phyloP scores from a whole-genome alignment of 2,113 vertebrate species.

The Aviceda subcristata region DNA sequence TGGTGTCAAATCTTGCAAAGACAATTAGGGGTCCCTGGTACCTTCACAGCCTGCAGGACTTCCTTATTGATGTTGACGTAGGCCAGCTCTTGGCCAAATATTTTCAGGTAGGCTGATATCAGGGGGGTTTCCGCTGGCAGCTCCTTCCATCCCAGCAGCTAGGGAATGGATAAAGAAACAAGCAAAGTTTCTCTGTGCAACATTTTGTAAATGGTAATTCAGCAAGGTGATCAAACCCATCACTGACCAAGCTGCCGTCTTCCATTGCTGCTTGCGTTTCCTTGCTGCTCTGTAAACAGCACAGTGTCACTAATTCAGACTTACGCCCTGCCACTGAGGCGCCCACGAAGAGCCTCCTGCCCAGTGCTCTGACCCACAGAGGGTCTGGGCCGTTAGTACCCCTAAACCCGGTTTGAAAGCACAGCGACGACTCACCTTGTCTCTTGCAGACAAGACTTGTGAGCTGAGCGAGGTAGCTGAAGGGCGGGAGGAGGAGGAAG shows the following conservation, averaged over 20 bases:
- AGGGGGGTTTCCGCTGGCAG: constrained; percentile 64
- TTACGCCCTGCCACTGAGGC: not conserved
- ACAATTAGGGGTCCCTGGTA: constrained; percentile 9
- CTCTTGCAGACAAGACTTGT: not conserved
- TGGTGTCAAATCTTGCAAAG: accelerated
- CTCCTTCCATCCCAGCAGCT: constrained; percentile 77
- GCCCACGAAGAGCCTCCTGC: not conserved
- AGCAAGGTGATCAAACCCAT: not conserved
- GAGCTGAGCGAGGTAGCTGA: not conserved
- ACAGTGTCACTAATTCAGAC: not conserved
- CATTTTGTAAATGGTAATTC: not conserved
- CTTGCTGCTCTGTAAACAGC: not conserved
- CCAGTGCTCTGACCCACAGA: not conserved
- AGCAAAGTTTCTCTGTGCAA: not conserved
- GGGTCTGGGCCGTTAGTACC: not conserved
- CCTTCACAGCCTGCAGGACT: constrained; percentile 67
- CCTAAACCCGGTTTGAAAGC: not conserved
- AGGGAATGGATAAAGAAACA: not conserved
- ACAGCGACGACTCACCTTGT: not conserved
- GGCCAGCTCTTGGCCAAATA: constrained; percentile 80
- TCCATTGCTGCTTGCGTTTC: not conserved
- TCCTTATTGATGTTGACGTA: constrained; percentile 75
- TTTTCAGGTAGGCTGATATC: constrained; percentile 73
- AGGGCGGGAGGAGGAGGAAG: not conserved
- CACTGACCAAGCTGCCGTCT: not conserved